Conservation (phyloP, 1,140 invertebrate species). For the Drosophila kurseongensis region DNA sequence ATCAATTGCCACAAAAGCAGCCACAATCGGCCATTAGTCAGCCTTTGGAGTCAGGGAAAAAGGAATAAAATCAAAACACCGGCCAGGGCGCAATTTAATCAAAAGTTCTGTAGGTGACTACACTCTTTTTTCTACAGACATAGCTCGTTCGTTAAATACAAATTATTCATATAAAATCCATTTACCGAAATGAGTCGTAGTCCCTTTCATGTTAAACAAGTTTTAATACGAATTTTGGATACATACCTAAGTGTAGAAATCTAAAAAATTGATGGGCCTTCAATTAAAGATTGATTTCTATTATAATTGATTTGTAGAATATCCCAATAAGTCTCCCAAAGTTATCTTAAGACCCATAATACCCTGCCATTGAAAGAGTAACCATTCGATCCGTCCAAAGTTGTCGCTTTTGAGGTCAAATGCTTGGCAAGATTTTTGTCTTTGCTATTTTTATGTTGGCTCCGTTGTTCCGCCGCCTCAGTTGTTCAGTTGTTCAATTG, state of each 20-base stretch:
- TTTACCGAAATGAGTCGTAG: too few species aligned
- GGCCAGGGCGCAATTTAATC: too few species aligned
- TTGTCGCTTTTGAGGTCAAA: constrained; percentile 55
- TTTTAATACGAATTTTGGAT: too few species aligned
- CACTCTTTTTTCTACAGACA: too few species aligned
- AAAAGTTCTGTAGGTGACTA: background rate
- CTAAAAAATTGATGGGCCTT: background rate
- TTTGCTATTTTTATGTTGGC: constrained; percentile 31
- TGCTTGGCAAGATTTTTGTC: constrained; percentile 44
- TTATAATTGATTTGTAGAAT: too few species aligned
- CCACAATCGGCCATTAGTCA: constrained; percentile 68
- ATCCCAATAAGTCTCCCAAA: background rate
- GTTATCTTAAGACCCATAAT: background rate
- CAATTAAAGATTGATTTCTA: too few species aligned
- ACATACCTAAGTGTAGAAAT: background rate
- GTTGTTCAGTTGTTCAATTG: constrained; percentile 22
- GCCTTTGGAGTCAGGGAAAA: constrained; percentile 51
- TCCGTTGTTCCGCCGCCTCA: constrained; percentile 14
- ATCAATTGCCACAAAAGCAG: constrained; percentile 72
- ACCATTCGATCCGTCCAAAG: constrained; percentile 23
- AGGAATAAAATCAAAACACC: background rate
- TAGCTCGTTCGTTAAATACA: too few species aligned
- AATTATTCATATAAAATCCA: too few species aligned
- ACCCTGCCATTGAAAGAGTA: constrained; percentile 12
- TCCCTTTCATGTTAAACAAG: too few species aligned